Percentiles rank a stretch among this genome's conserved stretches.
Conservation (phyloP, 2,113 vertebrate species). For the Nicator chloris region DNA sequence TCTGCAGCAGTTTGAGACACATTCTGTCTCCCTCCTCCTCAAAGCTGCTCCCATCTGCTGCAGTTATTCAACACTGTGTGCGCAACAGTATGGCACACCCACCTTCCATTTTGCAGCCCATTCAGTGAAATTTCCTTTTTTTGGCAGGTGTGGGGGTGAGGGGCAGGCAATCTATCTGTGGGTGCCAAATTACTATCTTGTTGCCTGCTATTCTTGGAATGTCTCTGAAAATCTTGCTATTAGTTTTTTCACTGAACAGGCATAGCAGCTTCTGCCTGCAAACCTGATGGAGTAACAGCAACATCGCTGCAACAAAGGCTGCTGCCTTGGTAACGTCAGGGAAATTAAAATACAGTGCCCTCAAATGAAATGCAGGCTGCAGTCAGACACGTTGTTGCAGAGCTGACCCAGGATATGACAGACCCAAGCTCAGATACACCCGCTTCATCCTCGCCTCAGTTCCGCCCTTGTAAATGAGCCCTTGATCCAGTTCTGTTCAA, state of each 20-base stretch:
- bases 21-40: conserved; percentile 47
- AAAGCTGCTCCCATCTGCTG: conserved; percentile 41
- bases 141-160: not conserved
- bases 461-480: not conserved
- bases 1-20: conserved; percentile 25
- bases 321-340: not conserved
- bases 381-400: not conserved
- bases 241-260: not conserved
- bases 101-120: conserved; percentile 29
- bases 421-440: not conserved
- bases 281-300: not conserved
- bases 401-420: not conserved
- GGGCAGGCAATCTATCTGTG: not conserved
- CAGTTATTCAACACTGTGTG: not conserved
- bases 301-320: not conserved
- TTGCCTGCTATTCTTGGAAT: not conserved
- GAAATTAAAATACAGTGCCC: not conserved
- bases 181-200: conserved; percentile 12
- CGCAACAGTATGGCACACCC: conserved; percentile 18
- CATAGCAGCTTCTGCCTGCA: not conserved
- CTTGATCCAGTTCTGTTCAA: not conserved
- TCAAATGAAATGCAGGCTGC: not conserved
- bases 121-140: not conserved
- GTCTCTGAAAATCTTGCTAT: not conserved
- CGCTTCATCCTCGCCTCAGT: not conserved